Base-by-base conservation (phyloP, 1,140 invertebrate species). In the Lepidurus packardi region DNA sequence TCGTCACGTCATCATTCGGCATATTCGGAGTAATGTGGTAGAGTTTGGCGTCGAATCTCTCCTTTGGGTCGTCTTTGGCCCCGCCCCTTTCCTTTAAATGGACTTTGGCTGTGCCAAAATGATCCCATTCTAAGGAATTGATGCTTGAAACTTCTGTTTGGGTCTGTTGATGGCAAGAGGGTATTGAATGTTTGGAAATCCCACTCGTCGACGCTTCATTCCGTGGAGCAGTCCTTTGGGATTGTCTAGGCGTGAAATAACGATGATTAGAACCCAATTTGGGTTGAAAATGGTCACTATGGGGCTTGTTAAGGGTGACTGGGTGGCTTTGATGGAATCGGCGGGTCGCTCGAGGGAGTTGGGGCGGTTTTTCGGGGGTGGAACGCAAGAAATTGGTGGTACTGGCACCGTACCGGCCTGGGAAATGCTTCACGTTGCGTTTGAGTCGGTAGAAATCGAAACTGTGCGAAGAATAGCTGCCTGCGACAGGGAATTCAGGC, bases 381-480 rank as follows among this genome's bases (percentile, higher is more conserved):
- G 53, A 65, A 65, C 53, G 53, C 6, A 65, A 65, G 21, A 65
- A 13, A 9, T 65, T 9, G 8, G 6, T 65, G 21, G 53, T 65
- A 16, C 13, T 65, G 21, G 53, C 8, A n/a, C 53, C 53, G 53
- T 65, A 65, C 8, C 53, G 53, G 13, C 53, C 53, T 7, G 53
- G 53, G 21, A 65, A 65, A 65, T 65, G 53, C n/a, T 65, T 65
- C 53, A 65, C 53, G 53, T 65, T n/a, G 6, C 16, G 53, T 65
- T 65, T 65, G 6, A 65, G 13, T 65, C 53, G 8, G 13, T 65
- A 65, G 21, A 65, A 65, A 21, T 65, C 53, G 53, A 65, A 65
- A 65, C 53, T 65, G 8, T 65, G 53, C 6, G 53, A 65, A 7
- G 13, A n/a, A 16, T 65, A 65, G 13, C 53, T 65, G 13, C 9